Base-by-base conservation (phyloP, 2,113 vertebrate genomes). In the Cromileptes altivelis region DNA sequence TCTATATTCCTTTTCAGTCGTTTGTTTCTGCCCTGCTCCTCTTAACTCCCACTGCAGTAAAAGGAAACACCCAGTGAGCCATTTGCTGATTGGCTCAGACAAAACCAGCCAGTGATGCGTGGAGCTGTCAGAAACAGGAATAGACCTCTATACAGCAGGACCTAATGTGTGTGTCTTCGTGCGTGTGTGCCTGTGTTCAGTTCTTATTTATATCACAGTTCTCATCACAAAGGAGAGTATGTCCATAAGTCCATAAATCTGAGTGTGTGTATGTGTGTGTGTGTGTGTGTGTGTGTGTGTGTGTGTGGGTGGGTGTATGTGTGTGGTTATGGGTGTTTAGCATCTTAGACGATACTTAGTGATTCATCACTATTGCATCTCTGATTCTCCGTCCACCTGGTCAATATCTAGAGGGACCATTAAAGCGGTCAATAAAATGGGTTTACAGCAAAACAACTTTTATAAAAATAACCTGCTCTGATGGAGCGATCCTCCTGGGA, bases 61-160 rank as follows among this genome's bases (percentile, higher is more conserved):
- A 91, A 89, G 82, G 81, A 86, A 85, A 84, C 78, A 86, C 65
- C 75, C 79, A 82, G 84, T 80, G 83, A 92, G 86, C 75, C 78
- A 45, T 79, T 82, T 88, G 61, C 80, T 89, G 81, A 94, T 93
- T 91, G 89, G 92, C 67, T 87, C 3, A 80, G 83, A 80, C 57
- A 69, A 86, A 91, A 87, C 33, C 49, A 84, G 64, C 74, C 81
- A 87, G 78, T 88, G 80, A 89, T 91, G 89, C 81, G 25, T 84
- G 81, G 45, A 74, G 84, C 53, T 85, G 88, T 78, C 84, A 86
- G 77, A 86, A 81, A 86, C 73, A 78, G 73, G 76, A 82, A 78
- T 70, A 76, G 74, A 85, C 63, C 49, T 82, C 72, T 62, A 56
- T 63, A 47, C 42, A 76, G 57, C 61, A 19, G 1, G 53, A 77